These are phyloP conservation scores for Xiphophorus birchmanni DNA, from an alignment of 2,797 vertebrate genomes.

Conservation along the genomic window DNA sequence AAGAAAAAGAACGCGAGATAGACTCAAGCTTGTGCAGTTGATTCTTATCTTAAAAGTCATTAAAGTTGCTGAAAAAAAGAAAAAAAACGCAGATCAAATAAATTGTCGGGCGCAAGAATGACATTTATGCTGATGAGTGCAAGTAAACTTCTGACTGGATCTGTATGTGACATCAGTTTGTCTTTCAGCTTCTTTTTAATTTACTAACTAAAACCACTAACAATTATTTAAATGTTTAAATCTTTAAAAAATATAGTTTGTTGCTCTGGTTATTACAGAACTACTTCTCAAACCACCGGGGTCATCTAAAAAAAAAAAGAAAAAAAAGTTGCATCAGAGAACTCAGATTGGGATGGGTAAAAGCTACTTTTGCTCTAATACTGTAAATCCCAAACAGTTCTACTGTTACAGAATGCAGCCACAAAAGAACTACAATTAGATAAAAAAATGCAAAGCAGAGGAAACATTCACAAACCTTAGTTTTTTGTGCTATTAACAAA, in stretches of 20 bases:
- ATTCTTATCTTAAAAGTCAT: not conserved
- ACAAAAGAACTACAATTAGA: conserved; percentile 19
- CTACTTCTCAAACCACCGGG: conserved; percentile 63
- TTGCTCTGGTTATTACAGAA: conserved; percentile 32
- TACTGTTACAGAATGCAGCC: conserved; percentile 71
- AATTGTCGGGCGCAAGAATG: not conserved
- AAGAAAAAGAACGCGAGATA: not conserved
- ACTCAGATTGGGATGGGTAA: conserved; percentile 22
- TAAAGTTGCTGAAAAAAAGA: not conserved
- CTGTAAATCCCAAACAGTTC: conserved; percentile 65
- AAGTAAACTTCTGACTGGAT: conserved; percentile 4
- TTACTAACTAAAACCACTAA: conserved; percentile 15
- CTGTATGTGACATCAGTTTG: conserved; percentile 8
- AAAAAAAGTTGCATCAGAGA: conserved; percentile 17
- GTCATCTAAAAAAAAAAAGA: conserved; percentile 32
- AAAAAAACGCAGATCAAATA: not conserved
- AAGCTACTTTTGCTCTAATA: conserved; percentile 16
- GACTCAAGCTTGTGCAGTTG: not conserved
- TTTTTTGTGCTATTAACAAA: conserved; percentile 30
- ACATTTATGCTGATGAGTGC: not conserved
- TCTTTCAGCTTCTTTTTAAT: conserved; percentile 9
- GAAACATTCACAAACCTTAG: conserved; percentile 9
- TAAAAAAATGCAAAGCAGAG: conserved; percentile 19
- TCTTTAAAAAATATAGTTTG: conserved; percentile 10
- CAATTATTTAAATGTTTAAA: conserved; percentile 17